phyloP scores from a whole-genome alignment of 2,113 vertebrate species.

The Dolichotis patagonum region DNA sequence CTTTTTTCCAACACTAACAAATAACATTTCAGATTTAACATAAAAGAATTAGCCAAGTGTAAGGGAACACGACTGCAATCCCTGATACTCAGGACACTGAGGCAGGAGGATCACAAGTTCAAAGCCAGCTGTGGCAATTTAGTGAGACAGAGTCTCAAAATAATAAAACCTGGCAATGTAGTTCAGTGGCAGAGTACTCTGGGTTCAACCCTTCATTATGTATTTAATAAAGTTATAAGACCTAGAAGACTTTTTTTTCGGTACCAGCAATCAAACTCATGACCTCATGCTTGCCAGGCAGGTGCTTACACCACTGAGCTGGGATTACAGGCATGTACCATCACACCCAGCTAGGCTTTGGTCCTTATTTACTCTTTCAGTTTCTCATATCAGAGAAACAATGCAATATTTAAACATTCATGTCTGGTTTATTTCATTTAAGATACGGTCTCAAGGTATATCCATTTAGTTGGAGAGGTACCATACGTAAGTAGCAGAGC shows the following conservation, averaged over 20 bases:
- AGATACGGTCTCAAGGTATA: not conserved
- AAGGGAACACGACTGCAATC: not conserved
- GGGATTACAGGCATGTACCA: not conserved
- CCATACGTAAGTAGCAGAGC: not conserved
- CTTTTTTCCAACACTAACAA: constrained; percentile 1
- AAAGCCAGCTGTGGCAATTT: not conserved
- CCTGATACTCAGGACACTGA: not conserved
- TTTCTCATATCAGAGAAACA: not conserved
- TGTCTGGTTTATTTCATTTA: not conserved
- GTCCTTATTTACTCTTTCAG: not conserved
- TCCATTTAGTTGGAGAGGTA: not conserved
- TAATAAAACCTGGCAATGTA: not conserved
- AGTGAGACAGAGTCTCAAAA: not conserved
- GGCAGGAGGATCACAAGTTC: not conserved
- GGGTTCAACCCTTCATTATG: not conserved
- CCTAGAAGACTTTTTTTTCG: not conserved
- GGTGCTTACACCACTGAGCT: not conserved
- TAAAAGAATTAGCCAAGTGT: not conserved
- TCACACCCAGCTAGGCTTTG: not conserved
- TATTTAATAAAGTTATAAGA: constrained; percentile 20
- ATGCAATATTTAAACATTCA: not conserved
- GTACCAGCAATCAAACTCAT: no score
- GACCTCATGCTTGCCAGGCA: no score
- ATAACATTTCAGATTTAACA: not conserved
- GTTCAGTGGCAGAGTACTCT: not conserved